Conservation (phyloP, 1,140 invertebrate genomes). For the Drosophila tristis region DNA sequence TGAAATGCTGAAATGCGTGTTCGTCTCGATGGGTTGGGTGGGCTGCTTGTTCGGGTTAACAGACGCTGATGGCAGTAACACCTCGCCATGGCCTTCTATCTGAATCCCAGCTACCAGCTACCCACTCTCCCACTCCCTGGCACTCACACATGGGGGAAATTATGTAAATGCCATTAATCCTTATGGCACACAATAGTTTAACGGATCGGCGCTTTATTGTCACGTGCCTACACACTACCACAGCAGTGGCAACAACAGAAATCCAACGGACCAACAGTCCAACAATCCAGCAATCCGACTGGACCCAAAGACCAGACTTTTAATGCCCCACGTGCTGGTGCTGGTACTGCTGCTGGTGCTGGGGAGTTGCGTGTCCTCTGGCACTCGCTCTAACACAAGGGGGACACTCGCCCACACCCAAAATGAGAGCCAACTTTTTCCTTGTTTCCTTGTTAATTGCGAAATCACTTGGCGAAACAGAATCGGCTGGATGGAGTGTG, state of each 20-base stretch:
- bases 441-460: conserved; percentile 78
- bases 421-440: conserved; percentile 58
- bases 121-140: neutral
- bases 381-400: neutral
- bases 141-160: conserved; percentile 61
- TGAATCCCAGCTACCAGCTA: too few species aligned
- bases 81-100: too few species aligned
- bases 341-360: too few species aligned
- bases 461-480: conserved; percentile 67
- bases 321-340: conserved; percentile 68
- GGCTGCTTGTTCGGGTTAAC: conserved; percentile 11
- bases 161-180: conserved; percentile 82
- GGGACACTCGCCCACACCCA: neutral
- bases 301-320: conserved; percentile 46
- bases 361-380: conserved; percentile 33
- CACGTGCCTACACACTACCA: conserved; percentile 54
- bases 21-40: neutral
- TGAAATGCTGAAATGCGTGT: conserved; percentile 46
- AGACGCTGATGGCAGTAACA: conserved; percentile 10
- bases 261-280: conserved; percentile 39
- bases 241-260: conserved; percentile 54
- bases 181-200: conserved; percentile 81
- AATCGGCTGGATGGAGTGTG: conserved; percentile 2
- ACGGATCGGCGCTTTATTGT: conserved; percentile 79
- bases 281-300: neutral